Percentiles rank a stretch among this genome's conserved stretches.
phyloP scores from a whole-genome alignment of 2,888 invertebrate species.

The Laspeyria flexula region DNA sequence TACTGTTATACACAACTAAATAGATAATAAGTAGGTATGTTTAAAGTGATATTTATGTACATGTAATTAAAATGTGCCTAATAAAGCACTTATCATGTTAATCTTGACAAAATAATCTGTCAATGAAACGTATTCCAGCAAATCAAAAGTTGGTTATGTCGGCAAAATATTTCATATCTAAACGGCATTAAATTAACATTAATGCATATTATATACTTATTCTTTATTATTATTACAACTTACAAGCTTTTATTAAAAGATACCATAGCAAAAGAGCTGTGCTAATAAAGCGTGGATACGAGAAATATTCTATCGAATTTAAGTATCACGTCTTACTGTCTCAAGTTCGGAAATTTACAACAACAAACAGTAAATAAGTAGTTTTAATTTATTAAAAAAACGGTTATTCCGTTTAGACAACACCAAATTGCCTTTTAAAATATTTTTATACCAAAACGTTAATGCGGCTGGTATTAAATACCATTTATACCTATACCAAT shows the following conservation, averaged over 20 bases:
- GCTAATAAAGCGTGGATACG: no score
- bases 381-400: slow-evolving; percentile 22
- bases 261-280: no score
- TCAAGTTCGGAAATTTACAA: not conserved
- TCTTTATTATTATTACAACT: no score
- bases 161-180: no score
- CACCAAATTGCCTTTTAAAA: slow-evolving; percentile 21
- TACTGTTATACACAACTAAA: no score
- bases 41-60: slow-evolving; percentile 26
- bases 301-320: no score
- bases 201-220: no score
- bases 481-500: slow-evolving; percentile 24
- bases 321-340: no score
- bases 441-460: slow-evolving; percentile 26
- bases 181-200: no score
- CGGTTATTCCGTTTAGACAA: slow-evolving; percentile 25
- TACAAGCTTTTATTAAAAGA: no score
- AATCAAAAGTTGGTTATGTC: no score
- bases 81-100: slow-evolving; percentile 3
- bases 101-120: slow-evolving; percentile 15
- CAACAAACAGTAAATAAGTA: slow-evolving; percentile 18
- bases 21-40: slow-evolving; percentile 16
- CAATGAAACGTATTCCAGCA: no score
- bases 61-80: slow-evolving; percentile 18
- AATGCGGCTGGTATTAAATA: slow-evolving; percentile 37